Evolutionary conservation across 2,797 vertebrate species (phyloP).

Genomic region (Paramormyrops hopkinsi): DNA sequence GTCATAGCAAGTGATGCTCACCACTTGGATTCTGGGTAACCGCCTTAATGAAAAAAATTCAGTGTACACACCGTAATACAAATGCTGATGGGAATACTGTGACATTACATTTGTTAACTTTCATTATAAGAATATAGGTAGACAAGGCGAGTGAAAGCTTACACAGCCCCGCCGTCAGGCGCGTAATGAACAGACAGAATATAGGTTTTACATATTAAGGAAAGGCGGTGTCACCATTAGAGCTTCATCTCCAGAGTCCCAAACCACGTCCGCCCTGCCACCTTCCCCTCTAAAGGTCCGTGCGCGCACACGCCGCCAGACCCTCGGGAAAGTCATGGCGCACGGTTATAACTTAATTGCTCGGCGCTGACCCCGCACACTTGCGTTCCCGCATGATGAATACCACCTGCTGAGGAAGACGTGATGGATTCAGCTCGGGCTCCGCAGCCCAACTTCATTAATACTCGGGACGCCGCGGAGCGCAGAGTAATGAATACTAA

Average conservation of each 20-base stretch:
- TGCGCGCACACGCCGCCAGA: not conserved
- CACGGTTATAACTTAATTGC: not conserved
- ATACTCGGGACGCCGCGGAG: conserved; percentile 99
- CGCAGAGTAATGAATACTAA: conserved; percentile 99
- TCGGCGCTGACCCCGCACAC: conserved; percentile 63
- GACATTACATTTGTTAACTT: not conserved
- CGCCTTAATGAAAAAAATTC: not conserved
- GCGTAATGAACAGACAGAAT: not conserved
- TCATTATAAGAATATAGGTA: not conserved
- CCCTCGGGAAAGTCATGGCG: not conserved
- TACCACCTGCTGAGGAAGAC: conserved; percentile 70
- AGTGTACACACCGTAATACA: not conserved
- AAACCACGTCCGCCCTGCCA: not conserved
- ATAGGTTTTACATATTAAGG: not conserved
- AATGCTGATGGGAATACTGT: not conserved
- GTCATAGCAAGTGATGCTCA: not conserved
- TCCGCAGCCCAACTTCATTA: conserved; percentile 98
- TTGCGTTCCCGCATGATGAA: conserved; percentile 78
- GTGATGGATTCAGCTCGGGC: conserved; percentile 86
- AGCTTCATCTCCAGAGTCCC: not conserved
- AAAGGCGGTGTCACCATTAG: not conserved
- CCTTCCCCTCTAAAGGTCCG: not conserved
- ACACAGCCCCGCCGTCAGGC: not conserved
- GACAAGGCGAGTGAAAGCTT: not conserved
- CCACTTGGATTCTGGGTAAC: not conserved